Evolutionary conservation across 2,113 vertebrate genomes (phyloP), one percentile per base, ranked within the genome.

Genomic region (Asarcornis scutulata): DNA sequence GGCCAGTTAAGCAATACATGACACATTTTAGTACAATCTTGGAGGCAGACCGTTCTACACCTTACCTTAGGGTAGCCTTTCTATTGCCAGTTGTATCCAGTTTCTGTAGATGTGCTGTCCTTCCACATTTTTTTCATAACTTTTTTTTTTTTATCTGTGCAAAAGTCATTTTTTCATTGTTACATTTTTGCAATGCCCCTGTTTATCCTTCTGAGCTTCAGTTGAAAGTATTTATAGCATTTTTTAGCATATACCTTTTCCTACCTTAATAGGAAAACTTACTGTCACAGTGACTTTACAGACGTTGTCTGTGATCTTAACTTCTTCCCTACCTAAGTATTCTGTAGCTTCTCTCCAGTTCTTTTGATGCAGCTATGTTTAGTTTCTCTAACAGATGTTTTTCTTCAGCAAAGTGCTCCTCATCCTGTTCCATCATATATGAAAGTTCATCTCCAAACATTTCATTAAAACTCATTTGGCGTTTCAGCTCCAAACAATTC

Each of bases 301-400:
- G 40, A 74, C 31, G 16, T 17, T 36, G 32, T 69, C 72, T 93
- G 38, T 63, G 72, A 82, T 88, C 48, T 72, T 94, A 78, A 83
- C 46, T 84, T 83, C 42, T 86, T 83, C 76, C 85, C 86, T 72
- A 79, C 38, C 80, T 42, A 60, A 67, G 26, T 72, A 71, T 52
- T 83, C 60, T 64, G 21, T 42, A 80, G 75, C 64, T 90, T 74
- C 36, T 95, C 40, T 83, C 27, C 12, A 14, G 8, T 75, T 77
- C 83, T 94, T 95, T 93, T 79, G 60, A 86, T 84, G 38, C 52
- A 82, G 80, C 22, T 83, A 73, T n/a, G 44, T 86, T 93, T 94
- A 62, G 62, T 88, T 92, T 89, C 68, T 84, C 42, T 56, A 68
- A 42, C 91, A 94, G 88, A 76, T 89, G 86, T 81, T 95, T 91